Conservation (phyloP, 2,888 invertebrate species). For the Taenaris catops region DNA sequence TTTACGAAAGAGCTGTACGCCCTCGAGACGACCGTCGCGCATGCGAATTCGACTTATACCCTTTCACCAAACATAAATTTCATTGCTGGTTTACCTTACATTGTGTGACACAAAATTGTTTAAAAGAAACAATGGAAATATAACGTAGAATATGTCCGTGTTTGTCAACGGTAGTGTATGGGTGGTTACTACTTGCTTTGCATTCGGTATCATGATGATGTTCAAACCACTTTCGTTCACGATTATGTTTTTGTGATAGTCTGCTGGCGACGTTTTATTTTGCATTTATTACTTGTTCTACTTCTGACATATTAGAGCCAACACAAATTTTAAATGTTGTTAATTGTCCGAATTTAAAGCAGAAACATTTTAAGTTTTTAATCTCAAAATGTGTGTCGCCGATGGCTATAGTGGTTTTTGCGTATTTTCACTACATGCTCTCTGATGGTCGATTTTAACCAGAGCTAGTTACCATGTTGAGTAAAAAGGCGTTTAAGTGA, state of each 20-base stretch:
- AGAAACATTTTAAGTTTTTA: too few species aligned
- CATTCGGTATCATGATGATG: conserved; percentile 60
- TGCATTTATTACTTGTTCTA: conserved; percentile 20
- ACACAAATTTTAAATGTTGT: too few species aligned
- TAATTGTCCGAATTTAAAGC: too few species aligned
- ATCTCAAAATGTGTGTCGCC: too few species aligned
- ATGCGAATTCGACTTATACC: conserved; percentile 50
- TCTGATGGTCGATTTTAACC: too few species aligned
- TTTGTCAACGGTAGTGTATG: conserved; percentile 37
- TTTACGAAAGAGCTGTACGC: conserved; percentile 35
- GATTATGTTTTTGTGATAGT: conserved; percentile 49
- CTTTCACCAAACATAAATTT: conserved; percentile 29
- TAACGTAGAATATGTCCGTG: conserved; percentile 25
- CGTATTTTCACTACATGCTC: too few species aligned
- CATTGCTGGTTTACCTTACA: conserved; percentile 35
- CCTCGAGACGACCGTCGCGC: conserved; percentile 67
- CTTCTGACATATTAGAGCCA: conserved; percentile 1
- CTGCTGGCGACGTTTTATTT: conserved; percentile 32
- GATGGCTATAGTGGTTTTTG: too few species aligned
- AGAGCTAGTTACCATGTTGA: too few species aligned
- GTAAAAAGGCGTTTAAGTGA: too few species aligned
- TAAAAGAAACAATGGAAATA: conserved; percentile 34
- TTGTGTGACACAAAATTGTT: conserved; percentile 7
- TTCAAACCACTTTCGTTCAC: conserved; percentile 62
- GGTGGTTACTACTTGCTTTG: conserved; percentile 58